phyloP scores from a whole-genome alignment of 2,888 invertebrate species.

The Cerceris rybyensis region DNA sequence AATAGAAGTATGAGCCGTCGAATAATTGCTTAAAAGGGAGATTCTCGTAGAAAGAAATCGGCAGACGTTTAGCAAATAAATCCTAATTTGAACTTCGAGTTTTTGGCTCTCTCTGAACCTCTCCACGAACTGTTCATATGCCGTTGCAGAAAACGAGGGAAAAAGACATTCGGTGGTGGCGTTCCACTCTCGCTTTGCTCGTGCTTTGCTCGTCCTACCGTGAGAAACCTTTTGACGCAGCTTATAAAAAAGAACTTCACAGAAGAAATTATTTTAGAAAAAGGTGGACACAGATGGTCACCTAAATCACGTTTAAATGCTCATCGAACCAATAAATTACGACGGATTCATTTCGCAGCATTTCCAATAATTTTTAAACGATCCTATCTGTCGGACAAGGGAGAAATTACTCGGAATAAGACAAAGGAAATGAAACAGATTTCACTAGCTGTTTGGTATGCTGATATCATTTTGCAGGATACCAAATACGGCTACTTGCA shows the following conservation, averaged over 20 bases:
- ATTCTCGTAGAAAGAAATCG: slow-evolving; percentile 10
- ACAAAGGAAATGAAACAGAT: no score
- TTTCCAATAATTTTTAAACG: no score
- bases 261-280: slow-evolving; percentile 8
- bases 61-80: slow-evolving; percentile 30
- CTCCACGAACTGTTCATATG: not conserved
- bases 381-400: no score
- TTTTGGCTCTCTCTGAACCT: slow-evolving; percentile 11
- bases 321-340: not conserved
- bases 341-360: not conserved
- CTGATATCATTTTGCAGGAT: no score
- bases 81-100: not conserved
- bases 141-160: not conserved
- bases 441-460: no score
- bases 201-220: slow-evolving; percentile 21
- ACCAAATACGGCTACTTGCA: no score
- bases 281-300: not conserved
- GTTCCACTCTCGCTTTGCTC: no score
- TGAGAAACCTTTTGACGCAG: slow-evolving; percentile 32
- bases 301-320: not conserved
- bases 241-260: not conserved
- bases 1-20: not conserved
- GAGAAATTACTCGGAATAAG: no score
- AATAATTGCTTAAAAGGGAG: slow-evolving; percentile 24
- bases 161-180: not conserved